A percentile compares a stretch with the other conserved stretches of the same genome.
phyloP scores from a whole-genome alignment of 92 coral and sea anemone genomes.

The Porites evermanni region DNA sequence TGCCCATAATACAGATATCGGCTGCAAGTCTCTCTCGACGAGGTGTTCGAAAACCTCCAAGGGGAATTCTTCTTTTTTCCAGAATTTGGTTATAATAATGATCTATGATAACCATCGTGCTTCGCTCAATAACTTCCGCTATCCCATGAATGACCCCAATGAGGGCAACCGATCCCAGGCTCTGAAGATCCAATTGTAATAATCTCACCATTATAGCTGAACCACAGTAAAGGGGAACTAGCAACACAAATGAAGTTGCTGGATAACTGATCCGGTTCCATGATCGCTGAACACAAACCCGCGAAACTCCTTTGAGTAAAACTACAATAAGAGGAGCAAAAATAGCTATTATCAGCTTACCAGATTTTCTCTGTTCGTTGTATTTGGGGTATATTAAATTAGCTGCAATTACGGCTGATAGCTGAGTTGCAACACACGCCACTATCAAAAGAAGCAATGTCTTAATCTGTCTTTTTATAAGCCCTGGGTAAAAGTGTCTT shows the following conservation, averaged over 20 bases:
- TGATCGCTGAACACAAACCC: conserved; percentile 14
- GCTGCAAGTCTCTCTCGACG: conserved; percentile 29
- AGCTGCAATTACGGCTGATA: not conserved
- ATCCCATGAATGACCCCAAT: conserved; percentile 18
- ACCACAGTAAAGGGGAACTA: conserved; percentile 1
- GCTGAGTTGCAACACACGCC: not conserved
- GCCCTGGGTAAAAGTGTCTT: not conserved
- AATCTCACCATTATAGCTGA: conserved; percentile 8
- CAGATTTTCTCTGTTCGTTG: not conserved
- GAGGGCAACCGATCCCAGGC: not conserved
- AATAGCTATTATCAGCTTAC: not conserved
- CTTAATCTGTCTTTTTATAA: not conserved
- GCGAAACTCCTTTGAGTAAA: not conserved
- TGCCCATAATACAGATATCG: conserved; percentile 24
- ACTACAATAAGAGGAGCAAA: not conserved
- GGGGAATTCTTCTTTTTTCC: not conserved
- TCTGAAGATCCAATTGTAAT: conserved; percentile 6
- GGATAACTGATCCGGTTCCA: conserved; percentile 14
- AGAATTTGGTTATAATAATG: conserved; percentile 8
- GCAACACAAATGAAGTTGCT: conserved; percentile 10
- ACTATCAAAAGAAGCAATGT: not conserved
- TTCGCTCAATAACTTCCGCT: conserved; percentile 22
- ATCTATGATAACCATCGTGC: conserved; percentile 8
- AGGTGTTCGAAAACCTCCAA: conserved; percentile 29
- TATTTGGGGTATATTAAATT: not conserved